Conservation (phyloP, 2,797 vertebrate species). For the Malacoraja senta region DNA sequence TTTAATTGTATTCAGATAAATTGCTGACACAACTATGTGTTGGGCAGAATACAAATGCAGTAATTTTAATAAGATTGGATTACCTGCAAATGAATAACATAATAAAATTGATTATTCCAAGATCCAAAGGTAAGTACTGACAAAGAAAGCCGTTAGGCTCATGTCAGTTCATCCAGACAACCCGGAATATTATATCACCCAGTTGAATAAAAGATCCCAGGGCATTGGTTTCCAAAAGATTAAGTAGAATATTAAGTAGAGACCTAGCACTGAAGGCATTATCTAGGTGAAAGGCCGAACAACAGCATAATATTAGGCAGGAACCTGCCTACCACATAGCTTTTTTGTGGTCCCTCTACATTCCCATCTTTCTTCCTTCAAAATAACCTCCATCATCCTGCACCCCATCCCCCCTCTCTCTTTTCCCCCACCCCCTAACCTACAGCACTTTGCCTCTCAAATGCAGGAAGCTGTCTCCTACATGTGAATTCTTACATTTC, state of each 20-base stretch:
- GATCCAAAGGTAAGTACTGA: not conserved
- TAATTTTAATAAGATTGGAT: not conserved
- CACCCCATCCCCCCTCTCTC: no score
- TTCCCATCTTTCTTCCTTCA: no score
- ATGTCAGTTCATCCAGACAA: not conserved
- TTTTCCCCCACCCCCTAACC: not conserved
- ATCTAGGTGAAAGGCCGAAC: not conserved
- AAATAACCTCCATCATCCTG: no score
- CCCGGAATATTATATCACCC: not conserved
- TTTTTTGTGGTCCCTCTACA: not conserved
- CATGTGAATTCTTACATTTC: not conserved
- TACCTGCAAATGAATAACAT: not conserved
- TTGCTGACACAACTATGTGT: not conserved
- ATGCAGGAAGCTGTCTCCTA: not conserved
- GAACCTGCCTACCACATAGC: not conserved
- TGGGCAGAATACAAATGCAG: not conserved
- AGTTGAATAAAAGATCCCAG: not conserved
- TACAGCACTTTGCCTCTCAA: not conserved
- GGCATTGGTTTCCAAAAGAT: not conserved
- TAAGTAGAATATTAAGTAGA: not conserved
- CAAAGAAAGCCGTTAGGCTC: not conserved
- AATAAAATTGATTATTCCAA: not conserved
- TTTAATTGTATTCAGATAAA: constrained; percentile 14
- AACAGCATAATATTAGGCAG: not conserved
- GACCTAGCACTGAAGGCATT: not conserved